Evolutionary conservation across 64 coral and sea anemone genomes (phyloP).

Genomic region (Cladopsammia gracilis): DNA sequence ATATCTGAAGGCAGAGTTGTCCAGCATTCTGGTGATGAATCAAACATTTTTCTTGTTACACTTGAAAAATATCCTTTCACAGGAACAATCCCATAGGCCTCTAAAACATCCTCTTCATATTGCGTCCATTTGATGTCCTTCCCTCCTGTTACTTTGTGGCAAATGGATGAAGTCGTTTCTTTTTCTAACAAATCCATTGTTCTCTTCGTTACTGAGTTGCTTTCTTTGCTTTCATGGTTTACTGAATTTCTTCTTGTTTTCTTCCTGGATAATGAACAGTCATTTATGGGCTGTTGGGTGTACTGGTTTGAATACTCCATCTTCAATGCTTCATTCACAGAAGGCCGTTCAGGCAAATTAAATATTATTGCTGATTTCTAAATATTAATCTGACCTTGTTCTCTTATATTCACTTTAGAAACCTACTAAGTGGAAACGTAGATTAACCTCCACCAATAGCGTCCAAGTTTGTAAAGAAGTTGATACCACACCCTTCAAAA

Average conservation of each 20-base stretch:
- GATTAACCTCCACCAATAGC: too few relatives aligned
- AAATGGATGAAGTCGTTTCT: not conserved
- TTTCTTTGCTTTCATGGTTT: not conserved
- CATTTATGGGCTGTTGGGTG: too few relatives aligned
- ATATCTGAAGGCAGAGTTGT: not conserved
- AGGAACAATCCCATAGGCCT: not conserved
- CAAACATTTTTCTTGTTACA: not conserved
- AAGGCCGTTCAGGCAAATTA: too few relatives aligned
- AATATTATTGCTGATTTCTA: too few relatives aligned
- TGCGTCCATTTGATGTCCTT: not conserved
- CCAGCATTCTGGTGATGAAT: not conserved
- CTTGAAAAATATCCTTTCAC: not conserved
- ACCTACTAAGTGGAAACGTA: too few relatives aligned
- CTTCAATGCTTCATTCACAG: too few relatives aligned
- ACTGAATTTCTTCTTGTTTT: not conserved
- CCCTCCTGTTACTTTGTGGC: not conserved
- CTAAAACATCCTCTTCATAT: not conserved
- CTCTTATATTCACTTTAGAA: too few relatives aligned
- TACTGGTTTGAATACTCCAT: too few relatives aligned
- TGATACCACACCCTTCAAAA: too few relatives aligned
- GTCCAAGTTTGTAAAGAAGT: too few relatives aligned
- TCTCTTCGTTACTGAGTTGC: not conserved
- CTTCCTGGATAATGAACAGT: not conserved
- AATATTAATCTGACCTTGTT: too few relatives aligned
- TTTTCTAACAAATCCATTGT: not conserved